Conservation (phyloP, 2,888 invertebrate genomes). For the Drosophila prolongata region DNA sequence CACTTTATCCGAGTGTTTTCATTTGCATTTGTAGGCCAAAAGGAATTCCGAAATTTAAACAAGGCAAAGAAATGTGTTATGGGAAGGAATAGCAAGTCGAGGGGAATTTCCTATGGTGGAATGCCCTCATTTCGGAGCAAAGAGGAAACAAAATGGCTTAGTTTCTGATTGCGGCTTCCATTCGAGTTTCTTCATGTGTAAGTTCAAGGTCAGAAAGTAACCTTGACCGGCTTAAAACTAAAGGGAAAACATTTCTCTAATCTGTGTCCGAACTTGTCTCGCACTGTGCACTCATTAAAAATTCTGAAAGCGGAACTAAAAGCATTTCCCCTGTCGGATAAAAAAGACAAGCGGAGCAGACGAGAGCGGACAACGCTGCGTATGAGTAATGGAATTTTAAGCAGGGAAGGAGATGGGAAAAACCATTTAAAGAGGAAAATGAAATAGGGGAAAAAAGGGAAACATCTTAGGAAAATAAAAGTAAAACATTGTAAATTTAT, state of each 20-base stretch:
- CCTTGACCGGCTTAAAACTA: constrained; percentile 29
- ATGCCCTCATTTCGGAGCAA: neutral
- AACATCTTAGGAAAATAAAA: too few relatives aligned
- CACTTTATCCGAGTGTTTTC: constrained; percentile 18
- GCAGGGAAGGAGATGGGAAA: neutral
- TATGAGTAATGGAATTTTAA: constrained; percentile 23
- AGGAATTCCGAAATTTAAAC: constrained; percentile 12
- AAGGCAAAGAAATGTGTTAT: constrained; percentile 9
- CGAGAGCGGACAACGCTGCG: constrained; percentile 3
- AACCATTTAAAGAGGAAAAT: neutral
- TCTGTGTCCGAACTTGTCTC: constrained; percentile 17
- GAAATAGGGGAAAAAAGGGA: neutral
- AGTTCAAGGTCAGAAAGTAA: constrained; percentile 34
- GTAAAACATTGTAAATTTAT: too few relatives aligned
- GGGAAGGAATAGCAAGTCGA: neutral
- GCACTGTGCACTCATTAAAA: constrained; percentile 28
- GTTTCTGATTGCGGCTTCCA: constrained; percentile 1
- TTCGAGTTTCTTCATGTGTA: constrained; percentile 18
- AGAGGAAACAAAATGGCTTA: constrained; percentile 1
- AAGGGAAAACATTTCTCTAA: constrained; percentile 19
- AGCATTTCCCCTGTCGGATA: constrained; percentile 20
- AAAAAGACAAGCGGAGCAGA: constrained; percentile 3
- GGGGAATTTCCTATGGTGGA: neutral
- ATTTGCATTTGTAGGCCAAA: constrained; percentile 35
- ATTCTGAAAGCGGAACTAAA: constrained; percentile 25